Base-by-base conservation (phyloP, 2,797 vertebrate species). In the Siniperca obscura region DNA sequence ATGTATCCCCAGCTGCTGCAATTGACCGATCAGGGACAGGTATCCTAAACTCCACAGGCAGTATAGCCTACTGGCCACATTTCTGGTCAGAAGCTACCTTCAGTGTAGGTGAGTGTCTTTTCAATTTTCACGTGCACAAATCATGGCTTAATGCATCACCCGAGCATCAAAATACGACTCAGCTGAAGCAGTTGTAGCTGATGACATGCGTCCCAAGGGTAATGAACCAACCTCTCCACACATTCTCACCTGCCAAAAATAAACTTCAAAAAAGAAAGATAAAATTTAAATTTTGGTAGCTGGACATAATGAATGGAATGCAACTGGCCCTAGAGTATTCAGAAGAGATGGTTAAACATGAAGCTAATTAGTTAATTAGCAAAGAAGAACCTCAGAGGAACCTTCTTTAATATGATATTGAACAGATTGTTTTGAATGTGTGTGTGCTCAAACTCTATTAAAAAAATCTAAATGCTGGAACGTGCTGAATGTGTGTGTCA, bases 1-100 rank as follows among this genome's bases (percentile, higher is more conserved):
- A 73, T 64, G 9, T 38, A 69, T 53, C n/a, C 36, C 17, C 46
- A 38, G n/a, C 40, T 64, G 52, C 60, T 60, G 62, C 30, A 70
- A 30, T 1, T 57, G 36, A 61, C 22, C 66, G 48, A 67, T 40
- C 44, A 62, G 22, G 44, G 21, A 14, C 40, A 27, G 16, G 5
- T 44, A 53, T 52, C 17, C 30, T 17, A 7, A 48, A 40, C 11
- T 21, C 17, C 19, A 27, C 9, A 21, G 11, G 25, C 21, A 61
- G 44, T 27, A 27, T 13, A 53, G 70, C n/a, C 7, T 22, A 22
- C 7, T n/a, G n/a, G 14, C 13, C 38, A 66, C 40, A 42, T 53
- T 56, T 59, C 9, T 48, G 14, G 14, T 50, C 57, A 66, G 16
- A 68, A 17, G 12, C 4, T 60, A 17, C 9, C 11, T 34, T 56